A percentile compares a stretch with the other conserved stretches of the same genome.
These are phyloP conservation scores for Nerophis ophidion DNA, from an alignment of 2,113 vertebrate species.

Conservation along the genomic window DNA sequence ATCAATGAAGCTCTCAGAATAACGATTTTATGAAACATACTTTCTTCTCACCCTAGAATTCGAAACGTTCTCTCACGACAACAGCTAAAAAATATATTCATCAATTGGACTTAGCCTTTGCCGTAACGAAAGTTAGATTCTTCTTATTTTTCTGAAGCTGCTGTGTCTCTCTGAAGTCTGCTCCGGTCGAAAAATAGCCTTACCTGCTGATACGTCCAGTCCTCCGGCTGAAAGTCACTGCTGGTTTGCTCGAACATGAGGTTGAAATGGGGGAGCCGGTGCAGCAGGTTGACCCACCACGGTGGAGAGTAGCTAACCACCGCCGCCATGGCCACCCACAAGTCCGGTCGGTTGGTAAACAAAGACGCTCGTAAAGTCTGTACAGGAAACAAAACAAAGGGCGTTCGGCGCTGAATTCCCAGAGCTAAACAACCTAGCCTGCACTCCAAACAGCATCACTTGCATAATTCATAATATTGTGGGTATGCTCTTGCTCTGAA, in stretches of 20 bases:
- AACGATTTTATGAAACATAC: no score
- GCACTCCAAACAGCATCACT: not conserved
- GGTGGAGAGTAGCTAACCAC: slow-evolving; percentile 89
- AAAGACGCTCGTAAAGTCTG: not conserved
- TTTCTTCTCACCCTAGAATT: no score
- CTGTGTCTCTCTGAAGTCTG: no score
- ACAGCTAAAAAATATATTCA: no score
- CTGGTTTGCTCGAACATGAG: slow-evolving; percentile 82
- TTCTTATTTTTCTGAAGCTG: no score
- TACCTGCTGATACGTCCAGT: slow-evolving; percentile 92
- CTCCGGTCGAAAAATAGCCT: not conserved
- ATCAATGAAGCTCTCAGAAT: no score
- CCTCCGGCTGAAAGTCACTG: slow-evolving; percentile 86
- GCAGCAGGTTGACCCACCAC: slow-evolving; percentile 92
- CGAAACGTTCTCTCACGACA: no score
- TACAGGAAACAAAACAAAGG: not conserved
- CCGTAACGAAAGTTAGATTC: no score
- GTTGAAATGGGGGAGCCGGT: slow-evolving; percentile 88
- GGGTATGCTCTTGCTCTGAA: not conserved
- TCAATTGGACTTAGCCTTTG: no score
- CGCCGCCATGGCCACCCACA: slow-evolving; percentile 72
- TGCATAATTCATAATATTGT: not conserved
- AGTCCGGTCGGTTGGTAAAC: slow-evolving; percentile 13
- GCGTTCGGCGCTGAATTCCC: not conserved
- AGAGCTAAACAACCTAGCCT: no score